Conservation (phyloP, 2,797 vertebrate species). For the Heteromormyrus szaboi region DNA sequence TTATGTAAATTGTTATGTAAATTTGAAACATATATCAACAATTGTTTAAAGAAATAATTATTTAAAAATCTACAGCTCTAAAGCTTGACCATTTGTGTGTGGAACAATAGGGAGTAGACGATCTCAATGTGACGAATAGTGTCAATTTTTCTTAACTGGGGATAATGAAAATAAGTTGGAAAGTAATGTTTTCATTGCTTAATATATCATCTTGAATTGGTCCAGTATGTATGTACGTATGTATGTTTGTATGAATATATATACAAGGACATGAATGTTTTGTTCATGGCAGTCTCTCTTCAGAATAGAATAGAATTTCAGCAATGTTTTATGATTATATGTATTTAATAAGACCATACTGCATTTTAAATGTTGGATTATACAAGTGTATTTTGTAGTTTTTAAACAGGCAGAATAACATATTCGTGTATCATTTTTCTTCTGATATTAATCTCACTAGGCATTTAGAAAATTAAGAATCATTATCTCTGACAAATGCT, state of each 20-base stretch:
- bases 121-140: not conserved
- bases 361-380: not conserved
- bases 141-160: not conserved
- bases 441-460: conserved; percentile 21
- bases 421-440: conserved; percentile 20
- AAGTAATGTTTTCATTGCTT: not conserved
- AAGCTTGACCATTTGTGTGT: not conserved
- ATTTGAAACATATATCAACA: not conserved
- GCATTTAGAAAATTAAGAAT: conserved; percentile 14
- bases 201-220: not conserved
- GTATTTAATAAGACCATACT: not conserved
- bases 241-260: not conserved
- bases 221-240: not conserved
- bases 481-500: conserved; percentile 11
- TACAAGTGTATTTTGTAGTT: not conserved
- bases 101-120: not conserved
- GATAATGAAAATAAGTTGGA: not conserved
- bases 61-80: not conserved
- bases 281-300: not conserved
- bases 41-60: not conserved
- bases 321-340: not conserved
- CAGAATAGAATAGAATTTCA: not conserved
- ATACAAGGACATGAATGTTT: not conserved
- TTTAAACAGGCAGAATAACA: not conserved
- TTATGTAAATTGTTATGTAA: not conserved